phyloP scores from a whole-genome alignment of 2,888 invertebrate genomes.

The Mesorhabditis sp. region DNA sequence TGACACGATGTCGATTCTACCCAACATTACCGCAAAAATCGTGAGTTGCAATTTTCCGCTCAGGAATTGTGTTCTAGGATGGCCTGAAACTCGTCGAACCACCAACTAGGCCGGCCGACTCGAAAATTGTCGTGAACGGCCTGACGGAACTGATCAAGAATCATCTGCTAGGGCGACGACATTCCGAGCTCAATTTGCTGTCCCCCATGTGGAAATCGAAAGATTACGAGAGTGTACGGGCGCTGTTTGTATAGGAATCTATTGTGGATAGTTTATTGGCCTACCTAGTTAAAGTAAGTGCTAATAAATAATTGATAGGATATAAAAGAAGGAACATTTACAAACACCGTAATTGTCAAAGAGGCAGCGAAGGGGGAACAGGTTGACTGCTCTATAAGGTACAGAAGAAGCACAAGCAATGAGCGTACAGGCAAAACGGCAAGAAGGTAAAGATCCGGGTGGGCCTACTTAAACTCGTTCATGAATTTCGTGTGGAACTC shows the following conservation, averaged over 20 bases:
- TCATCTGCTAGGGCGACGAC: slow-evolving; percentile 31
- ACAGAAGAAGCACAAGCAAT: no score
- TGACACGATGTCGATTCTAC: slow-evolving; percentile 40
- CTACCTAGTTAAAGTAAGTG: no score
- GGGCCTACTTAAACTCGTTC: slow-evolving; percentile 39
- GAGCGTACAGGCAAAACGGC: no score
- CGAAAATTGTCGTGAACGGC: slow-evolving; percentile 23
- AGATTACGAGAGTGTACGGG: no score
- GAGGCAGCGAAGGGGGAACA: no score
- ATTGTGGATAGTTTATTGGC: no score
- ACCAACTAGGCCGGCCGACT: slow-evolving; percentile 8
- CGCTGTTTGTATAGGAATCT: no score
- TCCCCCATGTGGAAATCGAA: background rate
- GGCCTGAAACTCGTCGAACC: slow-evolving; percentile 8
- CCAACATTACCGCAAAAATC: slow-evolving; percentile 23
- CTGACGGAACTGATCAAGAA: slow-evolving; percentile 42
- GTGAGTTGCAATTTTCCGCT: slow-evolving; percentile 14
- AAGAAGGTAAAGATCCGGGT: background rate
- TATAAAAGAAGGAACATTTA: no score
- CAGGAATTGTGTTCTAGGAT: background rate
- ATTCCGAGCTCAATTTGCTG: slow-evolving; percentile 23
- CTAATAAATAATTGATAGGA: no score
- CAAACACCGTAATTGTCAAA: no score
- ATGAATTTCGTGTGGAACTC: slow-evolving; percentile 51
- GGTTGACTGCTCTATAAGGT: no score